phyloP scores from a whole-genome alignment of 2,888 invertebrate species.

The Lasioglossum calceatum region DNA sequence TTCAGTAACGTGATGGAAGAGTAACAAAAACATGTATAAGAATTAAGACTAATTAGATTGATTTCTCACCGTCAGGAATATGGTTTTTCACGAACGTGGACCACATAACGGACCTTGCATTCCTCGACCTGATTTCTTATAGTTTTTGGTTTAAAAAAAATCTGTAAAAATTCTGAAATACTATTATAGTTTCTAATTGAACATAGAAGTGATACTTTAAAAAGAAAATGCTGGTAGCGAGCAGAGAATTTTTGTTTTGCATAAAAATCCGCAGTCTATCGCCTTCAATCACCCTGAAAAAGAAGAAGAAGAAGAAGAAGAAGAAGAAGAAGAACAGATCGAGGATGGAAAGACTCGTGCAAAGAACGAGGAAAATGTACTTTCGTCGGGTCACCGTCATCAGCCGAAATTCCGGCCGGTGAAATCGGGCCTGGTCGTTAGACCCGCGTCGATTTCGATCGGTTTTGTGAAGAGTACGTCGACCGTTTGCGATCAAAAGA shows the following conservation, averaged over 20 bases:
- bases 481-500: slow-evolving; percentile 26
- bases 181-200: not conserved
- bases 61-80: not conserved
- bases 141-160: not conserved
- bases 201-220: not conserved
- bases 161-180: not conserved
- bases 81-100: not conserved
- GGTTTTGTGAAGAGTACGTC: slow-evolving; percentile 45
- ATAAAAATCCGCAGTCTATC: not conserved
- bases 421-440: slow-evolving; percentile 54
- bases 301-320: not conserved
- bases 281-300: not conserved
- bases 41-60: not conserved
- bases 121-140: not conserved
- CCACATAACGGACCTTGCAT: not conserved
- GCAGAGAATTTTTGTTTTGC: not conserved
- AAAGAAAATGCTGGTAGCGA: too few relatives aligned
- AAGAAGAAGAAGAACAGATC: not conserved
- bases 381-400: slow-evolving; percentile 6
- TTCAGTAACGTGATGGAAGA: not conserved
- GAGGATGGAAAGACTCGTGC: not conserved
- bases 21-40: not conserved
- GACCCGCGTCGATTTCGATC: slow-evolving; percentile 55
- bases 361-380: too few relatives aligned
- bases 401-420: slow-evolving; percentile 60